Evolutionary conservation across 2,113 vertebrate species (phyloP).

Genomic region (Pangasianodon hypophthalmus): DNA sequence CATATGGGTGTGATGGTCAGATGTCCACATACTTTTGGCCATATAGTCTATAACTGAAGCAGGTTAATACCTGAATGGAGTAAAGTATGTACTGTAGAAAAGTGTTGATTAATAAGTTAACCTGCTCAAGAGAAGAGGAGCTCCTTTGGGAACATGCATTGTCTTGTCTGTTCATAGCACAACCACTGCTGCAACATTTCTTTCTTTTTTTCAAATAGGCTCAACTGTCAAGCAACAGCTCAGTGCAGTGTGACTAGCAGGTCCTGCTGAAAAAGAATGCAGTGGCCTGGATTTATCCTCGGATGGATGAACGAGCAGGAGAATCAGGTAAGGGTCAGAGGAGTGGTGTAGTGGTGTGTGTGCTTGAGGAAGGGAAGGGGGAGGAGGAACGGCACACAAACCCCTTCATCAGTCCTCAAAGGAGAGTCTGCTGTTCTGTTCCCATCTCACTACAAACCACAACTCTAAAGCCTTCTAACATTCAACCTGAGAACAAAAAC

Average conservation of each 20-base stretch:
- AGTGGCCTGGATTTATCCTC: slow-evolving; percentile 40
- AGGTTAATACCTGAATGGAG: not conserved
- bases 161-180: slow-evolving; percentile 4
- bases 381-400: slow-evolving; percentile 1
- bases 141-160: not conserved
- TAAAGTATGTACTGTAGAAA: not conserved
- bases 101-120: slow-evolving; percentile 9
- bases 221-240: slow-evolving; percentile 7
- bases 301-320: slow-evolving; percentile 33
- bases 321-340: slow-evolving; percentile 40
- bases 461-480: slow-evolving; percentile 29
- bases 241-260: slow-evolving; percentile 21
- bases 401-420: slow-evolving; percentile 34
- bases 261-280: not conserved
- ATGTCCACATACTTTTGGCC: not conserved
- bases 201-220: not conserved
- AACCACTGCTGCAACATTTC: not conserved
- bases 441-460: slow-evolving; percentile 11
- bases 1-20: not conserved
- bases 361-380: not conserved
- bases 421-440: slow-evolving; percentile 31
- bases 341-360: slow-evolving; percentile 22
- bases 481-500: slow-evolving; percentile 19
- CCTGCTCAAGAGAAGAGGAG: not conserved
- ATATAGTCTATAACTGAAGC: not conserved